A percentile compares a stretch with the other conserved stretches of the same genome.
Conservation (phyloP, 2,888 invertebrate species). For the Mesorhabditis spiculigera region DNA sequence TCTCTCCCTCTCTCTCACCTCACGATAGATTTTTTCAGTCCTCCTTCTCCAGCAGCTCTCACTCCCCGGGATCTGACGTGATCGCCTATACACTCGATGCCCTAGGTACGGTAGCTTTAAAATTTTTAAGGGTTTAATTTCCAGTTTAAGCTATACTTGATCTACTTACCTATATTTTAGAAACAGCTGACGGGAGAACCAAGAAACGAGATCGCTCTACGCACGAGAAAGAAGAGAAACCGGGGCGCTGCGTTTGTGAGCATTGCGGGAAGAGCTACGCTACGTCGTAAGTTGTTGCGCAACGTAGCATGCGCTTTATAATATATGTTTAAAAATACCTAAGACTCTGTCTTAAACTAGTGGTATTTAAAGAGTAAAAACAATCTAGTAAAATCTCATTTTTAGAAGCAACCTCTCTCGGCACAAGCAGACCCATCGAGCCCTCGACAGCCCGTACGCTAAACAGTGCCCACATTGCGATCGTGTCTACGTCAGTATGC, state of each 20-base stretch:
- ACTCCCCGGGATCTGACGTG: neutral
- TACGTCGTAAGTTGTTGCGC: slow-evolving; percentile 82
- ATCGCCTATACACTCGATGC: neutral
- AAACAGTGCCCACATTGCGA: slow-evolving; percentile 89
- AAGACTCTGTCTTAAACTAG: slow-evolving; percentile 3
- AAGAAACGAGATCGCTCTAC: neutral
- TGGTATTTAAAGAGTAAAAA: neutral
- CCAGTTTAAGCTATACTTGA: too few species aligned
- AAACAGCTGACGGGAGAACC: slow-evolving; percentile 3
- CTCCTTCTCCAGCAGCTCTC: neutral
- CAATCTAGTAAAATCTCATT: neutral
- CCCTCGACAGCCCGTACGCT: slow-evolving; percentile 85
- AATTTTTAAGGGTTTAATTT: too few species aligned
- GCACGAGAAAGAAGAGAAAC: neutral
- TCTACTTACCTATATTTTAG: neutral
- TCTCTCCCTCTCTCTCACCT: too few species aligned
- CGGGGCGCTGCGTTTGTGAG: slow-evolving; percentile 67
- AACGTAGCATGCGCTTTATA: slow-evolving; percentile 9
- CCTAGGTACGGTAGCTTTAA: neutral
- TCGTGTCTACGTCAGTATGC: slow-evolving; percentile 96
- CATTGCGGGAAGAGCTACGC: slow-evolving; percentile 89
- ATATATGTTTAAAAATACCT: slow-evolving; percentile 56
- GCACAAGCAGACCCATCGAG: slow-evolving; percentile 80
- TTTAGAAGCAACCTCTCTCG: slow-evolving; percentile 3
- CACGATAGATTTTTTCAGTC: neutral